A percentile compares a stretch with the other conserved stretches of the same genome.
Conservation (phyloP, 2,888 invertebrate species). For the Hydroisotoma schaefferi region DNA sequence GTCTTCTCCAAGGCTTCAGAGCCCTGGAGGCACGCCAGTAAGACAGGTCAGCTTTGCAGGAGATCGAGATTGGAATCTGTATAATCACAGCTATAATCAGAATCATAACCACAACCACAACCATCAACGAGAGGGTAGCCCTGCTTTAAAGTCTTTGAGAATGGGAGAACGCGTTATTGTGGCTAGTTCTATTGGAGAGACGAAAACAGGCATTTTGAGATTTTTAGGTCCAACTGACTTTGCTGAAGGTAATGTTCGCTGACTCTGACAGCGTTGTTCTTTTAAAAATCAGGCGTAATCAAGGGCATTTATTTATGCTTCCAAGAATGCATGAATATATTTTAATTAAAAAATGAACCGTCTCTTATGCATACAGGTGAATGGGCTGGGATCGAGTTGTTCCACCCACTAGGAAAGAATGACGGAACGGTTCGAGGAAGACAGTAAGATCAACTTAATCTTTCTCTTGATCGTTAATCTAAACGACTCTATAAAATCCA, state of each 20-base stretch:
- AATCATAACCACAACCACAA: no score
- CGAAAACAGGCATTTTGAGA: slow-evolving; percentile 79
- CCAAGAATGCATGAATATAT: not conserved
- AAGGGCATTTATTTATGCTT: not conserved
- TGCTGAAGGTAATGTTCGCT: slow-evolving; percentile 68
- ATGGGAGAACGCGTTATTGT: slow-evolving; percentile 90
- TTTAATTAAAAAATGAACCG: not conserved
- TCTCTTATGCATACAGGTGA: slow-evolving; percentile 59
- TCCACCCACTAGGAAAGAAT: slow-evolving; percentile 91
- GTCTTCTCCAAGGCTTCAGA: not conserved
- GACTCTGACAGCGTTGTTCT: not conserved
- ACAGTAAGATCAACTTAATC: slow-evolving; percentile 68
- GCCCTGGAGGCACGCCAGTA: slow-evolving; percentile 1
- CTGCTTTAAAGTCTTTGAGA: slow-evolving; percentile 56
- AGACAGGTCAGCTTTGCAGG: no score
- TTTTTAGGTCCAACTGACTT: slow-evolving; percentile 87
- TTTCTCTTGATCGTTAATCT: not conserved
- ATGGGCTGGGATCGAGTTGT: slow-evolving; percentile 94
- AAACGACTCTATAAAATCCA: not conserved
- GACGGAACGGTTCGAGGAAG: slow-evolving; percentile 90
- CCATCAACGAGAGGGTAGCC: no score
- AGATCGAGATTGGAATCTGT: no score
- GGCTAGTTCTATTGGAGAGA: slow-evolving; percentile 68
- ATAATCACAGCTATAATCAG: no score
- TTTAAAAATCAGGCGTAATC: not conserved